Evolutionary conservation across 1,140 invertebrate species (phyloP).

Genomic region (Apocrypta bakeri): DNA sequence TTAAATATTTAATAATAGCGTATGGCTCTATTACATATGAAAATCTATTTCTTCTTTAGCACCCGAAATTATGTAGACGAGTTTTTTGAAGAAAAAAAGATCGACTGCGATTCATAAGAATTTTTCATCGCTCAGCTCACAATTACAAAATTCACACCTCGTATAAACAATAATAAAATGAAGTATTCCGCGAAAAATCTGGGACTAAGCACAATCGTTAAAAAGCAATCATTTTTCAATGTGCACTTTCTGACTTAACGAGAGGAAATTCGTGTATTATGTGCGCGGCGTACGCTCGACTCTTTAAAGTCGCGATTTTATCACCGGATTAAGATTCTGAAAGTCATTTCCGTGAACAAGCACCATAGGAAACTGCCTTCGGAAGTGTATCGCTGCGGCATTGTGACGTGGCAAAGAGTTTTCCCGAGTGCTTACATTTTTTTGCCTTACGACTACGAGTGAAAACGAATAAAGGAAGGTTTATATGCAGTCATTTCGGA

Average conservation of each 20-base stretch:
- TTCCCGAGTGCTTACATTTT: background rate
- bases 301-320: conserved; percentile 1
- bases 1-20: background rate
- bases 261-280: background rate
- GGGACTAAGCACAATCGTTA: background rate
- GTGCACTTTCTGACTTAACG: background rate
- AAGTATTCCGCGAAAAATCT: background rate
- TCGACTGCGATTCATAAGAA: background rate
- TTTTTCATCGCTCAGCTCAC: background rate
- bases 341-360: conserved; percentile 12
- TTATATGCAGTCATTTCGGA: background rate
- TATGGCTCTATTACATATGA: no score
- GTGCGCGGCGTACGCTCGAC: background rate
- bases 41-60: background rate
- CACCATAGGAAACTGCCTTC: conserved; percentile 9
- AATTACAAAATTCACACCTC: background rate
- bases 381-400: background rate
- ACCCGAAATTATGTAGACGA: background rate
- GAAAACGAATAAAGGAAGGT: background rate
- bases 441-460: background rate
- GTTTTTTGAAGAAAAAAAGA: background rate
- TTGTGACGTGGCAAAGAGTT: background rate
- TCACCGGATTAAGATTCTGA: background rate
- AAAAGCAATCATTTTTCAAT: conserved; percentile 30
- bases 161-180: background rate